Base-by-base conservation (phyloP, 2,113 vertebrate species). In the Sturnira hondurensis region DNA sequence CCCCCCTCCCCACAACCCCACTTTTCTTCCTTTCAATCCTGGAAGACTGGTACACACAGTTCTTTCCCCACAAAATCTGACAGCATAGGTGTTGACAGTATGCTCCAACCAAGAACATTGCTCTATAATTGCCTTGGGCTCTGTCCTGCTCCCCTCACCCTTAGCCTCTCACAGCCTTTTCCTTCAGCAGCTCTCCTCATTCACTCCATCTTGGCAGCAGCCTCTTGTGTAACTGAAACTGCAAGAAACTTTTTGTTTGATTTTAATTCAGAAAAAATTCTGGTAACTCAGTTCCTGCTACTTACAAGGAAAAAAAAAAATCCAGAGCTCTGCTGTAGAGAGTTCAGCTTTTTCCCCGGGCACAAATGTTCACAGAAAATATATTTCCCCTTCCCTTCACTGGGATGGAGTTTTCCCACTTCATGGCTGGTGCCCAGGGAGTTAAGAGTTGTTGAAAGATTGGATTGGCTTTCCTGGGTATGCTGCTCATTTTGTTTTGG, bases 181-280 rank as follows among this genome's bases (percentile, higher is more conserved):
- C 61, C 93, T 89, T 96, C 91, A 54, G 47, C 76, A 77, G 68
- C 73, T 82, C 82, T 80, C 91, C 97, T 81, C 85, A 96, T 96
- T 96, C 96, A 97, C 94, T 96, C 58, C 86, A 41, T 96, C 91
- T 93, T 87, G 96, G 96, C 96, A 96, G 93, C 58, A 38, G 89
- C 33, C 83, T 89, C 96, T 96, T 96, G 96, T 96, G 96, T 96
- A 98, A 98, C 93, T 87, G 81, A 97, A 98, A 98, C 97, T 94
- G 0, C 96, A 98, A 94, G 76, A 94, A 96, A 98, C 96, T 96
- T 95, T 97, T 96, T 94, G 96, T 96, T 97, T 98, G 97, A 93
- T 96, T 97, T 91, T 92, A 95, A 98, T 95, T 94, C 96, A 97
- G 96, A 95, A 98, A 91, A 97, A 96, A 98, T 98, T 98, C 97